Evolutionary conservation across 2,113 vertebrate genomes (phyloP), one percentile per base, ranked within the genome.

Genomic region (Neodon shergylaensis): DNA sequence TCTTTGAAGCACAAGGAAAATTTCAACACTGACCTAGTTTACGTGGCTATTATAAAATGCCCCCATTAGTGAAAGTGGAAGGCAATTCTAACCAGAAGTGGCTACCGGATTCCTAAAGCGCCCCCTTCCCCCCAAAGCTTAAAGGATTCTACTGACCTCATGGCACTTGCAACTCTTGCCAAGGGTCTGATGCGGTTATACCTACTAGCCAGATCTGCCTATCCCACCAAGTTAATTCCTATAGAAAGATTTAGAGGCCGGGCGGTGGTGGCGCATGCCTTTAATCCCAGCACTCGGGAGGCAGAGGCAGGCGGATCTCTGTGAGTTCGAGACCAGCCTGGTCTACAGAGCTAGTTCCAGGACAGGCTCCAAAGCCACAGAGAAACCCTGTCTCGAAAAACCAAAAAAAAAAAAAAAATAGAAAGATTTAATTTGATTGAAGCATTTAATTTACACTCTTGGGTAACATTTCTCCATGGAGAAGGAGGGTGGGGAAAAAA

Each of bases 401-500:
- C n/a, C n/a, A n/a, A n/a, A n/a, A n/a, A n/a, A n/a, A n/a, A n/a
- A n/a, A n/a, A n/a, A n/a, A n/a, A n/a, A n/a, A 78, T 70, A 89
- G 77, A 92, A 90, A 63, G 77, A 92, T 94, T 96, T 95, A 10
- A 61, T 92, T 94, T 97, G 95, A 97, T 97, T 58, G 58, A 58
- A 58, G 58, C 6, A 58, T 58, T 58, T 97, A 92, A 88, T 95
- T 92, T 90, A 84, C 58, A 65, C 81, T 92, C 90, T 42, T 85
- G 68, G 94, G 88, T 95, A 94, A 96, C 42, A 66, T 94, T 97
- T 96, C 82, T 95, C 81, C 74, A 58, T 84, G 88, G 83, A 92
- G 79, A 85, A 86, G 92, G 85, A 96, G 86, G 19, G 26, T 58
- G 54, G 33, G 8, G 3, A 21, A 31, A 61, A 61, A 86, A 73